Evolutionary conservation across 2,797 vertebrate genomes (phyloP).

Genomic region (Podarcis lilfordi): DNA sequence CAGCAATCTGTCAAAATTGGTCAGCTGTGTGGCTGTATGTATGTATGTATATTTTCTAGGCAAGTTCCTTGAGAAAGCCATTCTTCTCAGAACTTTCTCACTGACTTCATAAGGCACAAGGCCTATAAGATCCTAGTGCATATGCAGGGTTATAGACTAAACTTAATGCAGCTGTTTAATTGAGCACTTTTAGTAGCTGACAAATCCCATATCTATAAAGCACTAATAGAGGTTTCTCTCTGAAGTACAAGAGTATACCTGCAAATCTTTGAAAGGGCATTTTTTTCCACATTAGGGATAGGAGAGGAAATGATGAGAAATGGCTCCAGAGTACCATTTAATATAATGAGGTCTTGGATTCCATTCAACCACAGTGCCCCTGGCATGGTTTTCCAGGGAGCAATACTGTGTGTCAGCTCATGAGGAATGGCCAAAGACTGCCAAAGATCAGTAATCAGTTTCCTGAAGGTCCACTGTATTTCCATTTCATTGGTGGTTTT

Average conservation of each 20-base stretch:
- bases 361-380: conserved; percentile 6
- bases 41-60: not conserved
- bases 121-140: not conserved
- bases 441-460: not conserved
- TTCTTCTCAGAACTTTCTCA: not conserved
- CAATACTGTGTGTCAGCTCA: not conserved
- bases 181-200: conserved; percentile 15
- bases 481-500: not conserved
- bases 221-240: not conserved
- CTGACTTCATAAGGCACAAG: not conserved
- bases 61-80: not conserved
- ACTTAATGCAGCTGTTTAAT: not conserved
- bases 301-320: not conserved
- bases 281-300: not conserved
- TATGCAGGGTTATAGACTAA: not conserved
- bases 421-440: not conserved
- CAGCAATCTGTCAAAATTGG: not conserved
- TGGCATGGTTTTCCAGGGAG: not conserved
- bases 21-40: not conserved
- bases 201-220: not conserved
- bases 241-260: conserved; percentile 16
- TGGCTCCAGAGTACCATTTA: not conserved
- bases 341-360: conserved; percentile 38
- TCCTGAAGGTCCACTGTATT: not conserved
- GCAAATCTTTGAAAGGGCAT: not conserved